phyloP scores from a whole-genome alignment of 1,140 invertebrate genomes.

The Sarcophaga peregrina region DNA sequence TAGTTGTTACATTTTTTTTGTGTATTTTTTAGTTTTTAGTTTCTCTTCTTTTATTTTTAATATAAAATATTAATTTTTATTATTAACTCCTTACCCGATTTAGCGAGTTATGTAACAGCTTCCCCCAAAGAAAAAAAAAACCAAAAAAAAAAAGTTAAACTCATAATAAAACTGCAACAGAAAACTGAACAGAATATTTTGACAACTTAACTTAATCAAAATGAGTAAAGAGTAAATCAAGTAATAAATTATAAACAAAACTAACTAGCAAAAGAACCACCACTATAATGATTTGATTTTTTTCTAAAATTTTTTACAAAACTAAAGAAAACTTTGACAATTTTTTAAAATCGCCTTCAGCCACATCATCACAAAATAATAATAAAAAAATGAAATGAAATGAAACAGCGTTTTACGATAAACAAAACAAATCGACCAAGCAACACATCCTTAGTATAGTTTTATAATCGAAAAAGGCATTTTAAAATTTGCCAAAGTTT shows the following conservation, averaged over 20 bases:
- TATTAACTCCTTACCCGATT: constrained; percentile 37
- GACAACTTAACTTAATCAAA: too few relatives aligned
- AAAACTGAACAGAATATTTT: neutral
- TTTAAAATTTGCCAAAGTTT: constrained; percentile 65
- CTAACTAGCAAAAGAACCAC: too few relatives aligned
- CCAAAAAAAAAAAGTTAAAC: neutral
- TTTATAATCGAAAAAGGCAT: constrained; percentile 46
- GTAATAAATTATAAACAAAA: too few relatives aligned
- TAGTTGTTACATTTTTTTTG: neutral
- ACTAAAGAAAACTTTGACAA: constrained; percentile 59
- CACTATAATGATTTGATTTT: constrained; percentile 64
- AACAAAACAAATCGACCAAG: too few relatives aligned
- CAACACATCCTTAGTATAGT: too few relatives aligned
- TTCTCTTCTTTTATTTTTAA: neutral
- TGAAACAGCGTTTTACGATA: too few relatives aligned
- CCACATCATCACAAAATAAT: constrained; percentile 43
- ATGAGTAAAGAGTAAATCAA: too few relatives aligned
- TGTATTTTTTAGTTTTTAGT: constrained; percentile 4
- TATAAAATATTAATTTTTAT: neutral
- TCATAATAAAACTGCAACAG: constrained; percentile 3
- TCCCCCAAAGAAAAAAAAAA: constrained; percentile 27
- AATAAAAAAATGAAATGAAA: constrained; percentile 2
- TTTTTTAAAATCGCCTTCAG: constrained; percentile 54
- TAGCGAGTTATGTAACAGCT: constrained; percentile 38
- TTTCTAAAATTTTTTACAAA: constrained; percentile 59